Base-by-base conservation (phyloP, 2,113 vertebrate species). In the Pungitius pungitius region DNA sequence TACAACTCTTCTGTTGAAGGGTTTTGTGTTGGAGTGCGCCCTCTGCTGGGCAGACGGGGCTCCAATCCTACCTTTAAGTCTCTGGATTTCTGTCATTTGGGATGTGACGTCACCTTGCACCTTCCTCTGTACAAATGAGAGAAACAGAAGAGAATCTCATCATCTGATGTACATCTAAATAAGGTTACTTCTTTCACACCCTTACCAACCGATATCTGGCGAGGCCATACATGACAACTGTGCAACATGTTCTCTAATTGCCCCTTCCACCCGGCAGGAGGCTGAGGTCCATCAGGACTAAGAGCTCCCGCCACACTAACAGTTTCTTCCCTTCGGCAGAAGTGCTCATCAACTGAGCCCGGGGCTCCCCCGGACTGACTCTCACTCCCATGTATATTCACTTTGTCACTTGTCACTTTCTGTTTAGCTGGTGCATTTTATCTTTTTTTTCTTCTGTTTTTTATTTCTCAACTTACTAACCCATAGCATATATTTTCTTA, bases 81-180 rank as follows among this genome's bases (percentile, higher is more conserved):
- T 95, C 84, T 94, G 95, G 60, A 96, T 95, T 85, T 98, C 96
- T 74, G 95, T 94, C 92, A 95, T 95, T 75, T 98, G 96, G 43
- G 94, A 92, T 0, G 95, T 93, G 77, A 94, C 82, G 63, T 99
- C 98, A 89, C 75, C 94, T 90, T 98, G 96, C 60, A 96, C 86
- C 90, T 96, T 99, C 64, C 95, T 83, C 98, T 92, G 45, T 10
- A 40, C 4, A 42, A 13, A 47, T 18, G 22, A 60, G 11, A 84
- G 63, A 55, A 58, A 51, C 26, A 49, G 30, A 20, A 6, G 54
- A 3, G 1, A n/a, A 30, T 55, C 1, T 30, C 2, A 57, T 47
- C 15, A 51, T 17, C 24, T 60, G 1, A 63, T 7, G 6, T 18
- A 18, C 0, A 20, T 9, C 26, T 17, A 15, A 3, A 24, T 24